phyloP scores from a whole-genome alignment of 2,113 vertebrate species.

The Notechis scutatus region DNA sequence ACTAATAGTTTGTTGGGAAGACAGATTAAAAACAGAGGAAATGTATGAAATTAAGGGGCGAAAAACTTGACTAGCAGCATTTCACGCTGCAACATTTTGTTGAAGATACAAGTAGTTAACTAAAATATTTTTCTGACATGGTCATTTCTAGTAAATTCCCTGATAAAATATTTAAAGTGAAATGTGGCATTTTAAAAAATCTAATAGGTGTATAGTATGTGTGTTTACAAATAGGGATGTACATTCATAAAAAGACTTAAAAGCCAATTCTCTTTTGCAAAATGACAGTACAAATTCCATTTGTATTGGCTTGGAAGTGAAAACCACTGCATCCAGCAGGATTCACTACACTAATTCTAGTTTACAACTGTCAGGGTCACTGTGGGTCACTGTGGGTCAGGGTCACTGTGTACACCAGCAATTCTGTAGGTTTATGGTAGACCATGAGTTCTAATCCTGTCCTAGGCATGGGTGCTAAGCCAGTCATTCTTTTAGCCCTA shows the following conservation, averaged over 20 bases:
- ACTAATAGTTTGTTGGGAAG: background rate
- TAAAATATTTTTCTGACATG: background rate
- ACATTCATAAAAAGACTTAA: background rate
- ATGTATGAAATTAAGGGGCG: background rate
- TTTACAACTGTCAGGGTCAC: background rate
- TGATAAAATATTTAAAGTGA: background rate
- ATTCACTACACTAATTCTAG: background rate
- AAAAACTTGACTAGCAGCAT: background rate
- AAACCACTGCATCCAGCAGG: background rate
- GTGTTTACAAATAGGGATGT: background rate
- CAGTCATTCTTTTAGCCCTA: background rate
- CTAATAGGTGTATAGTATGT: background rate
- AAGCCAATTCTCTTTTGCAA: background rate
- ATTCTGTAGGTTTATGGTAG: background rate
- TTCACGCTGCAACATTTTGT: background rate
- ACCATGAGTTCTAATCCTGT: background rate
- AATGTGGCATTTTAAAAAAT: background rate
- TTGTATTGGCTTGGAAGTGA: background rate
- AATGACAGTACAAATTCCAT: background rate
- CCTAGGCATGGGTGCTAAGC: background rate
- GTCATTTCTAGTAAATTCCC: background rate
- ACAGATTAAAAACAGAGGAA: background rate
- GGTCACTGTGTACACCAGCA: background rate
- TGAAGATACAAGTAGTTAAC: background rate
- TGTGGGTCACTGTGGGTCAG: background rate